Evolutionary conservation across 2,797 vertebrate genomes (phyloP).

Genomic region (Sphenopsis melanotis): DNA sequence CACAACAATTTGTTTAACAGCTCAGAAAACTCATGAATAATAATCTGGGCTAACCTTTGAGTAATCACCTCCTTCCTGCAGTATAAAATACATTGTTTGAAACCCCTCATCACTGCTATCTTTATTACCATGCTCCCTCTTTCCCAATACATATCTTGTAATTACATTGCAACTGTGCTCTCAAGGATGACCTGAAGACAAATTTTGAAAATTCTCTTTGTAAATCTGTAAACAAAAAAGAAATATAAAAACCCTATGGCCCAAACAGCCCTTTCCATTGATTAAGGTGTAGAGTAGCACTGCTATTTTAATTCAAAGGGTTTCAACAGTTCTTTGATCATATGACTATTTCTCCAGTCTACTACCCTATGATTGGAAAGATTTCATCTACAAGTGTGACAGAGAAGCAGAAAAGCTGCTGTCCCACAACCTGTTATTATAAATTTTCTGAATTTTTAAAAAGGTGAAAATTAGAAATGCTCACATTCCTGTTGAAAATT

Average conservation of each 20-base stretch:
- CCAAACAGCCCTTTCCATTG: not conserved
- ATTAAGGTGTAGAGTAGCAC: not conserved
- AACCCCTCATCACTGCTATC: not conserved
- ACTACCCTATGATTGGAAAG: not conserved
- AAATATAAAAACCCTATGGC: not conserved
- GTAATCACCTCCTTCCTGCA: slow-evolving; percentile 21
- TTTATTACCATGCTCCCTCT: not conserved
- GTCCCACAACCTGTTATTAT: not conserved
- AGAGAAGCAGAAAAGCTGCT: not conserved
- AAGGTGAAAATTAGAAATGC: not conserved
- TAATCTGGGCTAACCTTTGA: slow-evolving; percentile 27
- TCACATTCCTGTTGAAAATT: not conserved
- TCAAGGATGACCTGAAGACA: slow-evolving; percentile 6
- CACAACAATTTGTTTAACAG: slow-evolving; percentile 44
- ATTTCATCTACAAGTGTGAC: not conserved
- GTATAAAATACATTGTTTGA: not conserved
- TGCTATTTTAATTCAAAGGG: slow-evolving; percentile 16
- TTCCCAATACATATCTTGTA: not conserved
- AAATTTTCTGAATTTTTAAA: not conserved
- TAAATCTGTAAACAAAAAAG: slow-evolving; percentile 10
- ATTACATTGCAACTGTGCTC: not conserved
- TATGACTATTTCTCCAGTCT: not conserved
- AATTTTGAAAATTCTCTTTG: slow-evolving; percentile 28
- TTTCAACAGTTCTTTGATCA: not conserved
- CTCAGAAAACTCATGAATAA: slow-evolving; percentile 43